Conservation (phyloP, 2,888 invertebrate species). For the Rapana venosa region DNA sequence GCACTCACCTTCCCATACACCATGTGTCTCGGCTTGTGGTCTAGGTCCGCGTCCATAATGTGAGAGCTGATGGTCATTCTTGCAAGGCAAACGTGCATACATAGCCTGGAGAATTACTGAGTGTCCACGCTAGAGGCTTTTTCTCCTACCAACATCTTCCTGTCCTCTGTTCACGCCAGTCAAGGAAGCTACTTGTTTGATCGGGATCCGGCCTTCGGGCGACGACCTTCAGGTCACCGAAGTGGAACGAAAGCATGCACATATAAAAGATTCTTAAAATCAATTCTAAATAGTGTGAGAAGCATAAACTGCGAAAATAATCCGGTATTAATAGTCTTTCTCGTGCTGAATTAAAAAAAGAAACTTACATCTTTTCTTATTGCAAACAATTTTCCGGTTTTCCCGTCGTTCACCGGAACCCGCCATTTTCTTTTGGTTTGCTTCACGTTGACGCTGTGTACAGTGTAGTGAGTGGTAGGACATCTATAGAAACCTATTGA, state of each 20-base stretch:
- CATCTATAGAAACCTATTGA: constrained; percentile 64
- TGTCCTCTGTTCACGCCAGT: not conserved
- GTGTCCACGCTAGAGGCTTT: not conserved
- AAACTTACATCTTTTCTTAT: not conserved
- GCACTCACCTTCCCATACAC: constrained; percentile 66
- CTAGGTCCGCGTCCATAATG: constrained; percentile 66
- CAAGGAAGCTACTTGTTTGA: constrained; percentile 39
- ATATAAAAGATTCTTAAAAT: not conserved
- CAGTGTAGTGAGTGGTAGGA: not conserved
- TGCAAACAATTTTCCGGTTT: constrained; percentile 31
- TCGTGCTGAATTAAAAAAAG: not conserved
- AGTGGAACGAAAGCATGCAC: constrained; percentile 30
- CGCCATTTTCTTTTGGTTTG: constrained; percentile 53
- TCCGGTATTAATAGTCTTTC: not conserved
- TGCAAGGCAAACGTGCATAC: constrained; percentile 47
- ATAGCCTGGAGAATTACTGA: constrained; percentile 42
- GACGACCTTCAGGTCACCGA: constrained; percentile 45
- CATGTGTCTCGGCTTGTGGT: constrained; percentile 65
- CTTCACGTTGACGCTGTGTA: constrained; percentile 27
- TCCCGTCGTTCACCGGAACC: constrained; percentile 55
- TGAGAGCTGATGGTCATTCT: constrained; percentile 67
- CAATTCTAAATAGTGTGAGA: not conserved
- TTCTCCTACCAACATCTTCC: constrained; percentile 36
- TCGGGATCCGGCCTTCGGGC: constrained; percentile 40
- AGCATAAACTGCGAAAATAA: not conserved